phyloP scores from a whole-genome alignment of 2,113 vertebrate genomes.

The Apaloderma vittatum region DNA sequence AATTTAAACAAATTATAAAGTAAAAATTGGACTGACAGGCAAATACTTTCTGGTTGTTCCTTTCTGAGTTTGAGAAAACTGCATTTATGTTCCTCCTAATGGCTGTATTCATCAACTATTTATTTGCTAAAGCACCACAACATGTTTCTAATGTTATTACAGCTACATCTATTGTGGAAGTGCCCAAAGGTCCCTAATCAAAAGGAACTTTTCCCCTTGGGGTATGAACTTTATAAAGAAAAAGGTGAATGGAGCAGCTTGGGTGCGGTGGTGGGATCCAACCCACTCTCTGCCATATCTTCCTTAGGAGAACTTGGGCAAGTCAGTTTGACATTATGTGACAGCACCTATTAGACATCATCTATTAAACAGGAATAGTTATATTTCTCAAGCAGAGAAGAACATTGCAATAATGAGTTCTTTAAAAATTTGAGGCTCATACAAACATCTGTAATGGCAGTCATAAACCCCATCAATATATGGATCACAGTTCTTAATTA shows the following conservation, averaged over 20 bases:
- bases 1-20: background rate
- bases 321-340: background rate
- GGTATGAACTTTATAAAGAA: background rate
- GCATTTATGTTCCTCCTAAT: background rate
- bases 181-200: background rate
- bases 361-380: background rate
- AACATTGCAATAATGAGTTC: background rate
- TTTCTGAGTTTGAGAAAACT: background rate
- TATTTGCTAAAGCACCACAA: background rate
- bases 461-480: background rate
- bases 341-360: background rate
- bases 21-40: background rate
- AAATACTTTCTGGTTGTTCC: background rate
- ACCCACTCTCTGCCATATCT: background rate
- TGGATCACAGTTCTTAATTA: background rate
- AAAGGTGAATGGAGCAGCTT: background rate
- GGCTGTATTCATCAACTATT: background rate
- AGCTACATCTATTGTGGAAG: background rate
- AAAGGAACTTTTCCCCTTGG: background rate
- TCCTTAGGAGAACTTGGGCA: background rate
- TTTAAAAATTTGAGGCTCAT: background rate
- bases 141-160: rapidly evolving
- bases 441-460: background rate
- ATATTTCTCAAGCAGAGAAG: background rate
- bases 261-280: background rate